A percentile compares a stretch with the other conserved stretches of the same genome.
Conservation (phyloP, 35 echinoderm and acorn worm species). For the Heliocidaris erythrogramma region DNA sequence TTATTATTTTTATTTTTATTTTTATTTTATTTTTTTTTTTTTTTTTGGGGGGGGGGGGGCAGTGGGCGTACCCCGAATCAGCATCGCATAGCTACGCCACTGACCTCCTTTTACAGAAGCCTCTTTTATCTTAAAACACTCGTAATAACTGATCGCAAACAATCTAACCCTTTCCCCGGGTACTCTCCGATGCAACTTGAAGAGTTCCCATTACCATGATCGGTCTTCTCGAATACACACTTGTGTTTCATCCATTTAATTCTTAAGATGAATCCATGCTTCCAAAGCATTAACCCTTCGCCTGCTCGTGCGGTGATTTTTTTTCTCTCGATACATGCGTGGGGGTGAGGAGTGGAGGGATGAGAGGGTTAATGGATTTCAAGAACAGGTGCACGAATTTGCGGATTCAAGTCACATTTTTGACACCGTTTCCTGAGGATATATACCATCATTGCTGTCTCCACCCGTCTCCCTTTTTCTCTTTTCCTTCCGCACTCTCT, state of each 20-base stretch:
- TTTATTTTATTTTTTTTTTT: no score
- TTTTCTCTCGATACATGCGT: background rate
- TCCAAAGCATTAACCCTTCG: background rate
- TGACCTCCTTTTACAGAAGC: background rate
- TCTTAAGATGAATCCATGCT: slow-evolving; percentile 3
- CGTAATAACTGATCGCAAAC: slow-evolving; percentile 4
- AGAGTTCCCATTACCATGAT: background rate
- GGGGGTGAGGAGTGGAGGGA: background rate
- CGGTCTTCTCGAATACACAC: background rate
- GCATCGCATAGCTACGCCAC: no score
- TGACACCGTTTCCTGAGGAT: background rate
- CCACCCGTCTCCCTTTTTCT: background rate
- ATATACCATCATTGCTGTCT: background rate
- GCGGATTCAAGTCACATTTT: background rate
- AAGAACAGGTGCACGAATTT: background rate
- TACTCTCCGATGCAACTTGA: background rate
- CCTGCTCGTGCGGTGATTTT: background rate
- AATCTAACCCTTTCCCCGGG: background rate
- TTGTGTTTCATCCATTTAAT: slow-evolving; percentile 11
- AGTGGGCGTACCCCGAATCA: no score
- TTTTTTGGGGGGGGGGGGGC: no score
- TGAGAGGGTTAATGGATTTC: background rate
- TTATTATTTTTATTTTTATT: no score
- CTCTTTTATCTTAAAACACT: background rate
- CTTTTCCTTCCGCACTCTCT: background rate